phyloP scores from a whole-genome alignment of 2,888 invertebrate species.

The Coenonympha glycerion region DNA sequence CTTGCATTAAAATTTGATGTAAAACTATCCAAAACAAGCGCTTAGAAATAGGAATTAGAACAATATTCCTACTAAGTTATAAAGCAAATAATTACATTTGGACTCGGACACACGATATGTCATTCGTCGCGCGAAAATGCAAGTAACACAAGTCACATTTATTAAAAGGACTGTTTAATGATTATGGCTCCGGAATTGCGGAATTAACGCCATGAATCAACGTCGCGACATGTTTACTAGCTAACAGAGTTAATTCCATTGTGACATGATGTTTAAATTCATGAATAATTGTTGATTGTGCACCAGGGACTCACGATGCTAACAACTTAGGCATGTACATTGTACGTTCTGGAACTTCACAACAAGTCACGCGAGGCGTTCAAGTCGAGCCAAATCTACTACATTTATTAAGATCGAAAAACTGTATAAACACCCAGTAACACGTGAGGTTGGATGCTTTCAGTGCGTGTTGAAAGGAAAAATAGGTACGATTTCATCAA shows the following conservation, averaged over 20 bases:
- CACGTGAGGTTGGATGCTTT: too few species aligned
- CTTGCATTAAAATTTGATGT: too few species aligned
- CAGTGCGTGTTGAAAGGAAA: too few species aligned
- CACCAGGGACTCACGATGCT: slow-evolving; percentile 28
- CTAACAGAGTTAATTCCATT: slow-evolving; percentile 73
- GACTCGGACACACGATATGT: background rate
- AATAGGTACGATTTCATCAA: too few species aligned
- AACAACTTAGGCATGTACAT: background rate
- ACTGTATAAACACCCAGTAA: too few species aligned
- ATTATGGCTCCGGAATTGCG: slow-evolving; percentile 53
- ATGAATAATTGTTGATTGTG: slow-evolving; percentile 70
- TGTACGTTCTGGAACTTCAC: background rate
- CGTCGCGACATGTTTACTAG: slow-evolving; percentile 73
- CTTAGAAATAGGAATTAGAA: too few species aligned
- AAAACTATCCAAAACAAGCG: too few species aligned
- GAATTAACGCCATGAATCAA: slow-evolving; percentile 72
- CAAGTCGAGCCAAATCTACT: too few species aligned
- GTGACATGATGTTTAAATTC: slow-evolving; percentile 73
- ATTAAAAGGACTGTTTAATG: slow-evolving; percentile 56
- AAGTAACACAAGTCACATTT: slow-evolving; percentile 35
- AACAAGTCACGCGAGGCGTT: too few species aligned
- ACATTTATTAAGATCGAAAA: too few species aligned
- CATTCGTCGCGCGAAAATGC: slow-evolving; percentile 19
- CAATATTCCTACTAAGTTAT: too few species aligned
- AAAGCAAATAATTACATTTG: too few species aligned